Percentiles rank a stretch among this genome's conserved stretches.
These are phyloP conservation scores for Urocitellus parryii DNA, from an alignment of 2,113 vertebrate genomes.

Conservation along the genomic window DNA sequence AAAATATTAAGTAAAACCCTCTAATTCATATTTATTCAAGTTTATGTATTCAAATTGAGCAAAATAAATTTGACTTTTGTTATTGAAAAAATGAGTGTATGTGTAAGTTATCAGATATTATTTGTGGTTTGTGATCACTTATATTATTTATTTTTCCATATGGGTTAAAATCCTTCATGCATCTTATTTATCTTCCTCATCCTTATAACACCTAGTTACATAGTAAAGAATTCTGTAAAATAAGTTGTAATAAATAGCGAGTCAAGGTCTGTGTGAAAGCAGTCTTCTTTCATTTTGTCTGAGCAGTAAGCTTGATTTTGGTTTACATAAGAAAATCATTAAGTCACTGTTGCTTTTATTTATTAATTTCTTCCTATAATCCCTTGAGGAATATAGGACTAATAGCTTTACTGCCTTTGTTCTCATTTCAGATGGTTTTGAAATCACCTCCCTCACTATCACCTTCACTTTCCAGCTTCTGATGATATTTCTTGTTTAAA, in stretches of 20 bases:
- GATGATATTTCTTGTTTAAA: conserved; percentile 26
- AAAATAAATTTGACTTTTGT: neutral
- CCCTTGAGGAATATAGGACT: neutral
- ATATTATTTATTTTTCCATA: neutral
- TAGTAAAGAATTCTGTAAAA: neutral
- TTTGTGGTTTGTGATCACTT: neutral
- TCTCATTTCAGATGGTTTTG: conserved; percentile 13
- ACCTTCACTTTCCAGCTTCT: conserved; percentile 7
- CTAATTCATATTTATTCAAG: neutral
- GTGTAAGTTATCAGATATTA: neutral
- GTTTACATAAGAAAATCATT: neutral
- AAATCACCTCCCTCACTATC: neutral
- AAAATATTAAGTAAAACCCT: neutral
- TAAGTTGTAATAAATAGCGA: neutral
- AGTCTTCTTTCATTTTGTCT: neutral
- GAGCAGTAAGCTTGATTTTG: neutral
- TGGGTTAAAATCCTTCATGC: neutral
- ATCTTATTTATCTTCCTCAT: neutral
- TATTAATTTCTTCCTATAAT: conserved; percentile 6
- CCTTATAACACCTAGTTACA: neutral
- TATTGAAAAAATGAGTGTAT: neutral
- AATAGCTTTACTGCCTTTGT: neutral
- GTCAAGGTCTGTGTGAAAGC: neutral
- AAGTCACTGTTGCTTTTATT: neutral
- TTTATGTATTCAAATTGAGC: neutral